These are phyloP conservation scores for Amblyjoppa proteus DNA, from an alignment of 2,888 invertebrate species.

Conservation along the genomic window DNA sequence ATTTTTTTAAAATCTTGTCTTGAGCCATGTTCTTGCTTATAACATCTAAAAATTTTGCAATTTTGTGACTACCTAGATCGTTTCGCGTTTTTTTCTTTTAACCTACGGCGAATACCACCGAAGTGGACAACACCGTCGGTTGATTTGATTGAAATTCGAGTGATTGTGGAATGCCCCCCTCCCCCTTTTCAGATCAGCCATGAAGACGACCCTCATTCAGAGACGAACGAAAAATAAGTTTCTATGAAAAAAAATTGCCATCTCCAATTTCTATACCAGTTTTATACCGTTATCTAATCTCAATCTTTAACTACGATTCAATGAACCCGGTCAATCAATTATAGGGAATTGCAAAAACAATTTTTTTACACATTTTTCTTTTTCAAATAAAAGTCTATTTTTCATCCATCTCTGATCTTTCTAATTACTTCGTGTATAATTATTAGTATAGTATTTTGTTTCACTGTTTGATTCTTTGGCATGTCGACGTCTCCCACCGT, in stretches of 20 bases:
- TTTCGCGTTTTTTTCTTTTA: slow-evolving; percentile 47
- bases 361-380: slow-evolving; percentile 5
- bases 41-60: slow-evolving; percentile 72
- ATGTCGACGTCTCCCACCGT: slow-evolving; percentile 42
- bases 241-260: background rate
- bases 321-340: background rate
- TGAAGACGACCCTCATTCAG: background rate
- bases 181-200: slow-evolving; percentile 9
- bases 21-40: slow-evolving; percentile 72
- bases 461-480: slow-evolving; percentile 60
- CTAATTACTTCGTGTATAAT: slow-evolving; percentile 36
- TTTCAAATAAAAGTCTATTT: background rate
- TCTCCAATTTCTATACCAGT: background rate
- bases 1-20: slow-evolving; percentile 66
- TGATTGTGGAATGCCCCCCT: slow-evolving; percentile 56
- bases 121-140: slow-evolving; percentile 32
- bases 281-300: background rate
- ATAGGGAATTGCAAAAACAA: background rate
- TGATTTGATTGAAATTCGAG: slow-evolving; percentile 68
- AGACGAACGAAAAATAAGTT: background rate
- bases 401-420: slow-evolving; percentile 6
- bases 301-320: background rate
- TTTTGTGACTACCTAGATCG: slow-evolving; percentile 64
- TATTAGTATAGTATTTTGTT: slow-evolving; percentile 44
- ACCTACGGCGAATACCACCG: slow-evolving; percentile 18